Evolutionary conservation across 2,113 vertebrate species (phyloP), one percentile per base, ranked within the genome.

Genomic region (Perognathus longimembris): DNA sequence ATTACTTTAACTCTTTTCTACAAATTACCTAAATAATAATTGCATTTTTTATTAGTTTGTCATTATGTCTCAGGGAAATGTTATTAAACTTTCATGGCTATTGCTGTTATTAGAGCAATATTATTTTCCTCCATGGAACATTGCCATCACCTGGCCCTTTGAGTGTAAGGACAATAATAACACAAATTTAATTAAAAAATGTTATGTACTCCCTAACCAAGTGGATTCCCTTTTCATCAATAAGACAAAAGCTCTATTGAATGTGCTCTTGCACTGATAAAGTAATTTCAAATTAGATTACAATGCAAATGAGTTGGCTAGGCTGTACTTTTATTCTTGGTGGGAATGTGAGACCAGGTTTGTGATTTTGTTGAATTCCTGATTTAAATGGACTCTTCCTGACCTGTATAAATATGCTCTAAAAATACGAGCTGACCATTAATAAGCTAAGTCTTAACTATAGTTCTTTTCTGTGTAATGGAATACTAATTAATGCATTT

Each of bases 111-210:
- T 95, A 93, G 50, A 87, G 91, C 77, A 79, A 69, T 94, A 96
- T 95, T 96, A 97, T 91, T 96, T 96, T 92, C 79, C 78, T 93
- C 91, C 69, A 83, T 91, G 87, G 94, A 92, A 94, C 89, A 85
- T 91, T 96, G 91, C 92, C 88, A 92, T 95, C 94, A 97, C 80
- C 94, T 96, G 92, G 84, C 81, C 95, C 89, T 97, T 90, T 88
- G 97, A 95, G 93, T 94, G 61, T 96, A 93, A 95, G 76, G 93
- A 97, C 92, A 97, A 95, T 94, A 94, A 95, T 91, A 96, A 95
- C 89, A 96, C 95, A 95, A 96, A 97, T 97, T 97, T 97, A 97
- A 97, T 97, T 97, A 93, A 97, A 97, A 97, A 96, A 96, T 96
- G 87, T 90, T 95, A 94, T 95, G 92, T 96, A 91, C 87, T 97